Percentiles rank a stretch among this genome's conserved stretches.
phyloP scores from a whole-genome alignment of 2,113 vertebrate species.

The Oryzias curvinotus region DNA sequence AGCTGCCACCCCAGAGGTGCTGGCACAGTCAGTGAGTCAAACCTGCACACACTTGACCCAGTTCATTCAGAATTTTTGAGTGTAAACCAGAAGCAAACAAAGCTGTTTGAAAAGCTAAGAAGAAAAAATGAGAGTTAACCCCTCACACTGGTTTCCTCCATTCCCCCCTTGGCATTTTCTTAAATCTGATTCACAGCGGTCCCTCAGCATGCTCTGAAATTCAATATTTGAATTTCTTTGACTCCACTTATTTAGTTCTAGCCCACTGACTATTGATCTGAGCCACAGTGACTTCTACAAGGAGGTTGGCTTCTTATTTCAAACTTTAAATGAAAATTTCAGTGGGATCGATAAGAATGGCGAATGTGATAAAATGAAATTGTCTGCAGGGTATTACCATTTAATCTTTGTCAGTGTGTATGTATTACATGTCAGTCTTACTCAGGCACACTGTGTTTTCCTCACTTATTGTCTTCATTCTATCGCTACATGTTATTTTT shows the following conservation, averaged over 20 bases:
- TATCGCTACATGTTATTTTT: not conserved
- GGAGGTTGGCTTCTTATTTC: conserved; percentile 69
- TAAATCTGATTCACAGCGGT: conserved; percentile 42
- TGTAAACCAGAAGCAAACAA: conserved; percentile 15
- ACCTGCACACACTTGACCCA: conserved; percentile 34
- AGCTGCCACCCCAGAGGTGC: conserved; percentile 28
- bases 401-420: conserved; percentile 26
- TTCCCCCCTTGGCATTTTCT: conserved; percentile 43
- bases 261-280: conserved; percentile 83
- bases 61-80: conserved; percentile 9
- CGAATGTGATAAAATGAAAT: conserved; percentile 60
- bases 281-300: conserved; percentile 67
- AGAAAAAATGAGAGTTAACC: conserved; percentile 14
- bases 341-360: conserved; percentile 64
- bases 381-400: conserved; percentile 53
- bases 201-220: conserved; percentile 36
- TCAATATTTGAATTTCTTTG: conserved; percentile 74
- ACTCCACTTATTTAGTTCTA: conserved; percentile 81
- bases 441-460: not conserved
- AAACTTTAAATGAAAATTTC: conserved; percentile 74
- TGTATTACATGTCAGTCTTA: conserved; percentile 11
- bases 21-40: conserved; percentile 17
- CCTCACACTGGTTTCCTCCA: conserved; percentile 12
- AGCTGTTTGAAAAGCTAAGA: conserved; percentile 11
- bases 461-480: not conserved